Evolutionary conservation across 2,888 invertebrate genomes (phyloP), one percentile per base, ranked within the genome.

Genomic region (Drosophila pegasa): DNA sequence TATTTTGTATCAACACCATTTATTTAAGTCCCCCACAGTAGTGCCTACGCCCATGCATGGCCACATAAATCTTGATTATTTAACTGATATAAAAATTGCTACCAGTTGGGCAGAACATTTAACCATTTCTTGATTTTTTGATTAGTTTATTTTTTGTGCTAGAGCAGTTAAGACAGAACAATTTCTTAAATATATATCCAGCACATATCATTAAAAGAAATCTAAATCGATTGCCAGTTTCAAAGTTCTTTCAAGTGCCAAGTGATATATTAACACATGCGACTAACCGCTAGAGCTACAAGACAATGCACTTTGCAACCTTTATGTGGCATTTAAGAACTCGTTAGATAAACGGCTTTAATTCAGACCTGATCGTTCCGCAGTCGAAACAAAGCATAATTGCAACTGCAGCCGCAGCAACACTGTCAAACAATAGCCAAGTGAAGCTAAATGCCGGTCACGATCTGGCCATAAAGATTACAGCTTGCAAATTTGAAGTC

Each of bases 381-480:
- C 18, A 29, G 25, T 25, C 43, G 43, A 16, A 4, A 20, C 12
- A 25, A 6, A 10, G 16, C 25, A 16, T 16, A 7, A 16, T 8
- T 43, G 35, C 52, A 55, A 65, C 43, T 40, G 64, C 73, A 43
- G n/a, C 43, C 37, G 12, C 22, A 29, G 18, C 22, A 22, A 50
- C 31, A 40, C 27, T 18, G 14, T 29, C 20, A 55, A 55, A 66
- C 60, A 71, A 61, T 63, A 60, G 62, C 27, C 20, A 33, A 5
- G 33, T 4, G 22, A 48, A 33, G 9, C 35, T 51, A 57, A 76
- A 60, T 63, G 61, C 82, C 75, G 64, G 66, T 86, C 87, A 80
- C 83, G 86, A 80, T 83, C 65, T 62, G 63, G 47, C 38, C 68
- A 60, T 55, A 61, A 31, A 63, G 51, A 50, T 55, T 45, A 35